Conservation (phyloP, 2,888 invertebrate species). For the Chironomus riparius region DNA sequence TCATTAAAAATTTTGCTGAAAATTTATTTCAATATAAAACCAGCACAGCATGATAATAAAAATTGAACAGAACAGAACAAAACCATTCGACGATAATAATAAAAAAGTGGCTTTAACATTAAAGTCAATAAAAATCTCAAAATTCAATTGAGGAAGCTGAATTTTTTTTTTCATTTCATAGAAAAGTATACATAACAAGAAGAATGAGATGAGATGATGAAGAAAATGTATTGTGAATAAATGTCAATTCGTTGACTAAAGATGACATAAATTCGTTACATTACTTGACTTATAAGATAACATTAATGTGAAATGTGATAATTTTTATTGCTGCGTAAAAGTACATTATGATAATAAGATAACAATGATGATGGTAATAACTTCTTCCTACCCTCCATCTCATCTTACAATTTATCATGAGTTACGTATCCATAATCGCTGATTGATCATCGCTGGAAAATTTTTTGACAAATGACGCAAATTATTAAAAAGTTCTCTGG, state of each 20-base stretch:
- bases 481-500: not conserved
- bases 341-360: not conserved
- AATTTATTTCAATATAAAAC: too few species aligned
- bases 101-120: too few species aligned
- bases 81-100: too few species aligned
- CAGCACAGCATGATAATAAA: too few species aligned
- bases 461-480: not conserved
- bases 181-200: too few species aligned
- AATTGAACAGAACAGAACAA: too few species aligned
- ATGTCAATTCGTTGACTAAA: too few species aligned
- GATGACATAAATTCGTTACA: too few species aligned
- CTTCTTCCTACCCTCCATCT: not conserved
- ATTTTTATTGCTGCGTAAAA: not conserved
- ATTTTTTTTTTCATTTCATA: too few species aligned
- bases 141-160: not conserved
- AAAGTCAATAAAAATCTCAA: too few species aligned
- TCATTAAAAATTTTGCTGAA: too few species aligned
- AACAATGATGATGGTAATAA: not conserved
- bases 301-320: not conserved
- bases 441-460: not conserved
- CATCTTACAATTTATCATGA: not conserved
- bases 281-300: not conserved
- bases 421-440: not conserved
- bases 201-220: not conserved
- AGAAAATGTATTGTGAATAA: not conserved